phyloP scores from a whole-genome alignment of 2,888 invertebrate species.

The Ellobium chinense region DNA sequence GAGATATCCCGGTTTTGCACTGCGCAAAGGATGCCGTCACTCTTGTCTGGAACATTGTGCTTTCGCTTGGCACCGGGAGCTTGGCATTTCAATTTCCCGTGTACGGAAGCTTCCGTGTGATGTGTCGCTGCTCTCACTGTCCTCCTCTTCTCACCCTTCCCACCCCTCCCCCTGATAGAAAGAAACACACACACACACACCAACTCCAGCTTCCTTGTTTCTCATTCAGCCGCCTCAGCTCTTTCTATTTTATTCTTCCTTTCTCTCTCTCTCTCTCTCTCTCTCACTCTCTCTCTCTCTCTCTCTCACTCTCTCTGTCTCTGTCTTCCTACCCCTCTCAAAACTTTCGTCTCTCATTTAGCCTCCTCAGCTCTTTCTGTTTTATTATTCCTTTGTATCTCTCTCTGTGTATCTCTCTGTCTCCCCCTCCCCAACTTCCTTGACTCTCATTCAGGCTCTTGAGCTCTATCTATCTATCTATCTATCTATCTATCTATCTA shows the following conservation, averaged over 20 bases:
- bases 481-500: not conserved
- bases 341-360: not conserved
- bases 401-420: not conserved
- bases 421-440: too few relatives aligned
- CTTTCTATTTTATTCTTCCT: not conserved
- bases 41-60: not conserved
- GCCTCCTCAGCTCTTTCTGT: not conserved
- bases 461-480: not conserved
- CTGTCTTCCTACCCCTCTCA: not conserved
- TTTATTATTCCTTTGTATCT: not conserved
- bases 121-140: not conserved
- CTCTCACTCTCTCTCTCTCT: not conserved
- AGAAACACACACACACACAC: too few relatives aligned
- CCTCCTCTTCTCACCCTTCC: not conserved
- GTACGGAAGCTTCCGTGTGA: conserved; percentile 7
- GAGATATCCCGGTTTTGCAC: too few relatives aligned
- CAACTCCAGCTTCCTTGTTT: too few relatives aligned
- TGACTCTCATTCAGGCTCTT: too few relatives aligned
- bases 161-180: too few relatives aligned
- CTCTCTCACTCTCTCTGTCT: not conserved
- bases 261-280: not conserved
- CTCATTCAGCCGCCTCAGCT: not conserved
- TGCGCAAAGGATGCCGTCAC: too few relatives aligned
- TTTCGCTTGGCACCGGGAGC: not conserved
- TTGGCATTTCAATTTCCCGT: not conserved